Base-by-base conservation (phyloP, 2,113 vertebrate genomes). In the Apteryx owenii region DNA sequence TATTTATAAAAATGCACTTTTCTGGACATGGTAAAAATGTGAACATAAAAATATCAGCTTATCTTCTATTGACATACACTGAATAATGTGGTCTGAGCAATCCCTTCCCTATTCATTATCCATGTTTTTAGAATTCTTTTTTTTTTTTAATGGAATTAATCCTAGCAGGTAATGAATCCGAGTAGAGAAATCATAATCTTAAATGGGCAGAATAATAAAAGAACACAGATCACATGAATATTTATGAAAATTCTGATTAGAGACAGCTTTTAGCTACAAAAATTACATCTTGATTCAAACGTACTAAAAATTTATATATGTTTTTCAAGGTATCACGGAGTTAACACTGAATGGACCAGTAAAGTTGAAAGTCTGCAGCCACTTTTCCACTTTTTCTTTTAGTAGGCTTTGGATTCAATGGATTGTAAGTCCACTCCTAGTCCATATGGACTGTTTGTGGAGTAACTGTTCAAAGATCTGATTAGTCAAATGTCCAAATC, bases 181-280 rank as follows among this genome's bases (percentile, higher is more conserved):
- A 84, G 51, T 10, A 90, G 54, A 84, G 23, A 88, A 64, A 78
- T 64, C 50, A 78, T 26, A 90, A 86, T 84, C 77, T 81, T 60
- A 95, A 95, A 81, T 50, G 25, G 72, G n/a, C 15, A 93, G 72
- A 68, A 70, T 82, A 95, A 66, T 33, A 70, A 71, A 82, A 72
- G 29, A 65, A 50, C 14, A 12, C 4, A 60, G 50, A 81, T 93
- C 26, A 1, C 50, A 81, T 96, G 26, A 92, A 90, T 89, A 87
- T 81, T 83, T 81, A 81, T 89, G 54, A 89, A 44, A 54, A 64
- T 81, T 77, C n/a, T 73, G 3, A 83, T 58, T 70, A 83, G 29
- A 69, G 58, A 71, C 9, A 75, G 19, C 3, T 68, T 93, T 89
- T 51, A 82, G 38, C 20, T 69, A 31, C 38, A 70, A 85, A 93